Percentiles rank a stretch among this genome's conserved stretches.
Conservation (phyloP, 2,888 invertebrate species). For the Drosophila cognata region DNA sequence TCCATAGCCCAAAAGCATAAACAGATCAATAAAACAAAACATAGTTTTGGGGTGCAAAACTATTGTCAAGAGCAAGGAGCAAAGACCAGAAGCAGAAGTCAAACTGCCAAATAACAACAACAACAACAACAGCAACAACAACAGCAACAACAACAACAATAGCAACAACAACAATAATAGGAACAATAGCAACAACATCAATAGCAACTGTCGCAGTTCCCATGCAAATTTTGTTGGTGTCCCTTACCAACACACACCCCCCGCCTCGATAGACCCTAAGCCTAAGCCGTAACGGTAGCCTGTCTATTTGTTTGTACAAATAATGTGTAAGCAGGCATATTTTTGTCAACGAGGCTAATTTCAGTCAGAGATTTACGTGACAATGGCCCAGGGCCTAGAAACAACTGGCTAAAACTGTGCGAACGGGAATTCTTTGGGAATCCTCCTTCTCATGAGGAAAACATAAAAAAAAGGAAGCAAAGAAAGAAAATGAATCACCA, state of each 20-base stretch:
- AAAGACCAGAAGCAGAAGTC: slow-evolving; percentile 19
- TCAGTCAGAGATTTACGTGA: slow-evolving; percentile 80
- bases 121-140: slow-evolving; percentile 18
- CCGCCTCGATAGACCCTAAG: neutral
- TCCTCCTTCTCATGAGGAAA: slow-evolving; percentile 16
- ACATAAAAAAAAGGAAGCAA: slow-evolving; percentile 11
- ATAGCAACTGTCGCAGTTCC: slow-evolving; percentile 71
- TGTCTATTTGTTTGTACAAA: slow-evolving; percentile 77
- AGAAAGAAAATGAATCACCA: slow-evolving; percentile 22
- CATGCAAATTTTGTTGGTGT: slow-evolving; percentile 69
- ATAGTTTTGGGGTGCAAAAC: slow-evolving; percentile 40
- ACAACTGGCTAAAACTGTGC: slow-evolving; percentile 7
- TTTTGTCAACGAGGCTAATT: slow-evolving; percentile 82
- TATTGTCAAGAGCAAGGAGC: slow-evolving; percentile 46
- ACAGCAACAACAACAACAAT: slow-evolving; percentile 9
- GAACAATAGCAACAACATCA: slow-evolving; percentile 30
- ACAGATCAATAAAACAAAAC: slow-evolving; percentile 74
- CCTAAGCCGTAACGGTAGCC: slow-evolving; percentile 56
- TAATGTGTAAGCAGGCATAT: slow-evolving; percentile 81
- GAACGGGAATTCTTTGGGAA: slow-evolving; percentile 23
- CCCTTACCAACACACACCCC: slow-evolving; percentile 1
- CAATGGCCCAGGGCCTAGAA: slow-evolving; percentile 56
- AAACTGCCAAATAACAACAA: slow-evolving; percentile 35
- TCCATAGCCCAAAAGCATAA: slow-evolving; percentile 62
- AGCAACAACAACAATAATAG: slow-evolving; percentile 43